Evolutionary conservation across 2,113 vertebrate genomes (phyloP).

Genomic region (Desmodus rotundus): DNA sequence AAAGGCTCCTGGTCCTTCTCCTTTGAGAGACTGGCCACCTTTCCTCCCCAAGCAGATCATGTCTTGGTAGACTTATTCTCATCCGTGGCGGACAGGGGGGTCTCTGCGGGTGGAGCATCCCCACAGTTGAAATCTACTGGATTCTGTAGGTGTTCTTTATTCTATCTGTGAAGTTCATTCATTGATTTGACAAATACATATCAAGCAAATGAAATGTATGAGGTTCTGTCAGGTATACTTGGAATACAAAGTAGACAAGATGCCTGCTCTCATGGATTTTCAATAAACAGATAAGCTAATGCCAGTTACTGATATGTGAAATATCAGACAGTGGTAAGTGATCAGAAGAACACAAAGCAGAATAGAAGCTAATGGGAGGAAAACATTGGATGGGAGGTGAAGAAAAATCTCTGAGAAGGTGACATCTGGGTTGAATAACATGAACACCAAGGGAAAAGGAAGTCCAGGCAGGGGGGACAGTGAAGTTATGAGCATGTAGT

Average conservation of each 20-base stretch:
- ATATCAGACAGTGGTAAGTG: neutral
- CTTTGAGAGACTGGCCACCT: too few species aligned
- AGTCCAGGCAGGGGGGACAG: neutral
- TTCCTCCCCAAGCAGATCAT: too few species aligned
- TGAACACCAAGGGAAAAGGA: neutral
- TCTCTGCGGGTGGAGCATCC: too few species aligned
- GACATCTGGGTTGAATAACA: neutral
- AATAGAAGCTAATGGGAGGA: neutral
- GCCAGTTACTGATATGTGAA: neutral
- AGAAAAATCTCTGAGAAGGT: neutral
- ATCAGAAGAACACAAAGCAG: constrained; percentile 30
- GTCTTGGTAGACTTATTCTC: too few species aligned
- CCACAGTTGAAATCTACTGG: neutral
- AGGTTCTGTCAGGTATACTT: neutral
- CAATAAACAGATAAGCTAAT: neutral
- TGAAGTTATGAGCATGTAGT: neutral
- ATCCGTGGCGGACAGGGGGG: too few species aligned
- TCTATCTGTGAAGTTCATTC: neutral
- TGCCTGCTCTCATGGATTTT: neutral
- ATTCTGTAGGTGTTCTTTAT: neutral
- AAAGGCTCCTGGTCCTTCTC: too few species aligned
- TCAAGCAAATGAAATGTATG: neutral
- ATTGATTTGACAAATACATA: neutral
- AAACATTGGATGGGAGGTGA: neutral
- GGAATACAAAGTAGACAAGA: neutral